Evolutionary conservation across 2,888 invertebrate species (phyloP), one percentile per base, ranked within the genome.

Genomic region (Laothoe populi): DNA sequence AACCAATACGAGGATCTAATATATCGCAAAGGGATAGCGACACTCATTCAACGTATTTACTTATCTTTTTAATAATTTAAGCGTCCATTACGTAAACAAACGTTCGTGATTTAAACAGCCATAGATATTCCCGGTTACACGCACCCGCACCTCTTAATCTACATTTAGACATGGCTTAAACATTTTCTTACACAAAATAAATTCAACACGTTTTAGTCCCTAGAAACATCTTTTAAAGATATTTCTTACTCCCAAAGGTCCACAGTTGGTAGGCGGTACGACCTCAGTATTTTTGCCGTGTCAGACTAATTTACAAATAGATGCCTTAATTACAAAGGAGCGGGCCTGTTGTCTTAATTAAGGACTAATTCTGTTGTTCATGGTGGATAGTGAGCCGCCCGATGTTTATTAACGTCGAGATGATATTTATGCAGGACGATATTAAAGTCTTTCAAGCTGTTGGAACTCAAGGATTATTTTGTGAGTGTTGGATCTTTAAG

Each of bases 271-370:
- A 53, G n/a, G 35, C 35, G 16, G 8, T n/a, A 53, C 31, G 11
- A 11, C 35, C 38, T 38, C 38, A 53, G 19, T 38, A 48, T 60
- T 31, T 53, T 49, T 26, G 31, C 61, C 26, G 5, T 57, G 57
- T 64, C 61, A 59, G 64, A 66, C 65, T 62, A 67, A 75, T 75
- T 74, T 71, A 69, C 66, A 71, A 75, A 73, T 71, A 74, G 67
- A 65, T 61, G 64, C 67, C 69, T 71, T 78, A 79, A 81, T 82
- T 81, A 83, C 72, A 71, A 69, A 70, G 73, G 71, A 75, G 75
- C 69, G 69, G 65, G 67, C 65, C 64, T 65, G 62, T 65, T 66
- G 69, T 64, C 68, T 69, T 65, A 75, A 77, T 79, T 79, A 73
- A 62, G 64, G 63, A 60, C 63, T 70, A 72, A 73, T 78, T 74